A percentile compares a stretch with the other conserved stretches of the same genome.
Evolutionary conservation across 1,140 invertebrate species (phyloP).

Genomic region (Xylocopa sonorina): DNA sequence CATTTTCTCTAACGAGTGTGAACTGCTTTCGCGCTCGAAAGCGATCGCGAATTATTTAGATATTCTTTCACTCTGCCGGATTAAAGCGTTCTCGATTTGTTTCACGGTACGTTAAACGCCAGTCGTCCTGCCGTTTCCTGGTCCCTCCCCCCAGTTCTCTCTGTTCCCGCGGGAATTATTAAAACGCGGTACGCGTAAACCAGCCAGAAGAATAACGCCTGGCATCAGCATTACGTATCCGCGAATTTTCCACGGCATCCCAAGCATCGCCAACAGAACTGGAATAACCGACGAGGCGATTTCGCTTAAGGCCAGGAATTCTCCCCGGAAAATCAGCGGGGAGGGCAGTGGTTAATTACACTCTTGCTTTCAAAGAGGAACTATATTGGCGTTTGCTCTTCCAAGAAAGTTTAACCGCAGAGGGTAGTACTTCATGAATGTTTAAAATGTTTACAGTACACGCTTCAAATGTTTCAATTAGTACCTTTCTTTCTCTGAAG

Average conservation of each 20-base stretch:
- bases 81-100: conserved; percentile 6
- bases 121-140: background rate
- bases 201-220: too few species aligned
- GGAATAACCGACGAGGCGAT: background rate
- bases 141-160: too few species aligned
- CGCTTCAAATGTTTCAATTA: too few species aligned
- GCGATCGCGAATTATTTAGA: conserved; percentile 7
- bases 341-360: background rate
- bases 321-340: too few species aligned
- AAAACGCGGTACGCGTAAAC: background rate
- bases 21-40: background rate
- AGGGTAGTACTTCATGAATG: background rate
- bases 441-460: background rate
- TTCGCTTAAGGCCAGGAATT: background rate
- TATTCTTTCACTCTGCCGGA: background rate
- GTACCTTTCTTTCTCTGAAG: too few species aligned
- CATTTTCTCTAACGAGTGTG: background rate
- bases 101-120: background rate
- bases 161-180: background rate
- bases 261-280: background rate
- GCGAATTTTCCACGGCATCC: background rate
- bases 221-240: background rate
- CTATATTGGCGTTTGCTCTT: background rate
- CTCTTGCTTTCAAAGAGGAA: background rate
- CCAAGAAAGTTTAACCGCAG: background rate